Evolutionary conservation across 2,888 invertebrate genomes (phyloP), one percentile per base, ranked within the genome.

Genomic region (Heliconius aoede): DNA sequence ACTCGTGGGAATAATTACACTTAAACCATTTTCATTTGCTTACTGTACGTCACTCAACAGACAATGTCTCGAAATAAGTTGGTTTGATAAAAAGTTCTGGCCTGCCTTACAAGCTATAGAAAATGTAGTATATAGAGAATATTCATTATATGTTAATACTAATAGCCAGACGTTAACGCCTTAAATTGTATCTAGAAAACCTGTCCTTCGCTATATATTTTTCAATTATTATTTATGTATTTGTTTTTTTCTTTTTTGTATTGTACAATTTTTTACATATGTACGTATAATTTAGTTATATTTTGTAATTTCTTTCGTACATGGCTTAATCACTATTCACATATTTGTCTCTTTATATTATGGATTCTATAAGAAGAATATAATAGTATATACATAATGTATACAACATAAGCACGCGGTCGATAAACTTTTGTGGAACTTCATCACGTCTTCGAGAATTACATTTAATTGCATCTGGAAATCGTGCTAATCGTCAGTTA

Each of bases 391-490:
- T 21, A 58, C 24, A 58, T 24, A 24, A 58, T n/a, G 24, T 58
- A 58, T 46, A 68, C n/a, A 36, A 78, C 74, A 80, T 74, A 71
- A 77, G 80, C 86, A 79, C 62, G 80, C 82, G 80, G 85, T 85
- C 85, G 86, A 87, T 82, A 74, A 80, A 71, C 86, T 86, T 86
- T 86, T 84, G 83, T 82, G 80, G 65, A 75, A 79, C 79, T 83
- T 83, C 84, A 83, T 79, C 84, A 87, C 83, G 85, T 85, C 84
- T 84, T 84, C 73, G 32, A 30, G 65, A 77, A 77, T 79, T 77
- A 74, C 76, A 55, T 76, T 78, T 79, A 79, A 79, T 79, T 79
- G 46, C 68, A 68, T 51, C 60, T 73, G 60, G 55, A 61, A 71
- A 67, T 74, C 24, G 72, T 51, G 15, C 72, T 26, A 32, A 68